Percentiles rank a stretch among this genome's conserved stretches.
Conservation (phyloP, 2,797 vertebrate species). For the Neostethus bicornis region DNA sequence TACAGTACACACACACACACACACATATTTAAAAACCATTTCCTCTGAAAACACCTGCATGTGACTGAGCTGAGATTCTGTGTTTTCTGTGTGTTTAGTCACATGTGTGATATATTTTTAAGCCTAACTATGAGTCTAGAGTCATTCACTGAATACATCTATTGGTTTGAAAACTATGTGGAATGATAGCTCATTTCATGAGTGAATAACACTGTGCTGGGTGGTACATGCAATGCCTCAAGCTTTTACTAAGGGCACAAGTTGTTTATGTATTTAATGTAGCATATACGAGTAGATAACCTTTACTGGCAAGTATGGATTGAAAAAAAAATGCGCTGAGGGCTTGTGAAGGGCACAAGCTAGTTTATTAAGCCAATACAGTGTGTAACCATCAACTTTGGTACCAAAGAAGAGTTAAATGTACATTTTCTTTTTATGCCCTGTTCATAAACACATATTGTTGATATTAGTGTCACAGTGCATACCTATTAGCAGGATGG, state of each 20-base stretch:
- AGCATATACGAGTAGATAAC: slow-evolving; percentile 56
- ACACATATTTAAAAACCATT: no score
- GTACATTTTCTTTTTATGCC: slow-evolving; percentile 29
- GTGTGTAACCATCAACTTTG: slow-evolving; percentile 26
- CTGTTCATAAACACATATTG: slow-evolving; percentile 45
- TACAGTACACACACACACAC: no score
- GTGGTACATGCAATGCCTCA: slow-evolving; percentile 24
- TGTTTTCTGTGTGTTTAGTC: slow-evolving; percentile 15
- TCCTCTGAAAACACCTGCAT: neutral
- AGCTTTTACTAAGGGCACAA: slow-evolving; percentile 46
- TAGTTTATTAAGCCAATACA: slow-evolving; percentile 45
- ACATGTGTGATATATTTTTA: slow-evolving; percentile 1
- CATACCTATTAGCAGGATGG: slow-evolving; percentile 42
- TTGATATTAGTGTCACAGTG: slow-evolving; percentile 45
- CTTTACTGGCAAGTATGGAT: slow-evolving; percentile 56
- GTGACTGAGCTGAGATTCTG: neutral
- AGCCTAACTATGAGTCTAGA: slow-evolving; percentile 41
- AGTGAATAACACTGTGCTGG: slow-evolving; percentile 51
- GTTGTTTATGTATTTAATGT: slow-evolving; percentile 63
- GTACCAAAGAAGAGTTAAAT: neutral
- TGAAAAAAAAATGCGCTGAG: slow-evolving; percentile 29
- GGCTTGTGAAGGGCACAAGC: slow-evolving; percentile 42
- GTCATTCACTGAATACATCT: slow-evolving; percentile 26
- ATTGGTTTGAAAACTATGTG: slow-evolving; percentile 25
- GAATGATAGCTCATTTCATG: slow-evolving; percentile 39